Evolutionary conservation across 2,888 invertebrate genomes (phyloP), one percentile per base, ranked within the genome.

Genomic region (Acleris holmiana): DNA sequence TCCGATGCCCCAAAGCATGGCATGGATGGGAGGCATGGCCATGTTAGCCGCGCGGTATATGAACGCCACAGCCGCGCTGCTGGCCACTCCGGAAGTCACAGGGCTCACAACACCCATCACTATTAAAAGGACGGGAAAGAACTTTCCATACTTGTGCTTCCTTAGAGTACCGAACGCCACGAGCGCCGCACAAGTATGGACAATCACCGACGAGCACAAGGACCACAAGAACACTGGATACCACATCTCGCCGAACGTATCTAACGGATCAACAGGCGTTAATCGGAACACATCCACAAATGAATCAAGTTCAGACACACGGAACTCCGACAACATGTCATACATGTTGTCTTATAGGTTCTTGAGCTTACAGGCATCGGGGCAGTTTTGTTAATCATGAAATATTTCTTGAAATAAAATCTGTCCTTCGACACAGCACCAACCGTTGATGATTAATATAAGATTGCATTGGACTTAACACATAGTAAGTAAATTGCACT

Each of bases 151-250:
- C 89, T 97, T 97, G 88, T 99, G 99, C 93, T 98, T 98, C 68
- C 98, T 94, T 75, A 99, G 93, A 55, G 98, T 98, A 69, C 96
- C 96, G 84, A 99, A 98, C 54, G 98, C 97, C 73, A 99, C 97
- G 60, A 97, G 91, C 61, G 97, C 97, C 64, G 98, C 98, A 83
- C 98, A 96, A 59, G 95, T 96, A 88, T 99, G 98, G 72, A 99
- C 97, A 83, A 98, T 95, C 79, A 98, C 95, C 57, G 98, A 99
- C 15, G 98, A 98, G 85, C 98, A 97, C 79, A 99, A 93, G 67
- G 98, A 97, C 98, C 98, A 99, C 78, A 99, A 93, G 91, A 99
- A 99, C 84, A 99, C 96, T 83, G 98, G 97, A 88, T 98, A 98
- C 98, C 98, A 99, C 97, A 99, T 99, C 90, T 98, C 98, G 93